These are phyloP conservation scores for Maccullochella peelii DNA, from an alignment of 2,113 vertebrate genomes.

Conservation along the genomic window DNA sequence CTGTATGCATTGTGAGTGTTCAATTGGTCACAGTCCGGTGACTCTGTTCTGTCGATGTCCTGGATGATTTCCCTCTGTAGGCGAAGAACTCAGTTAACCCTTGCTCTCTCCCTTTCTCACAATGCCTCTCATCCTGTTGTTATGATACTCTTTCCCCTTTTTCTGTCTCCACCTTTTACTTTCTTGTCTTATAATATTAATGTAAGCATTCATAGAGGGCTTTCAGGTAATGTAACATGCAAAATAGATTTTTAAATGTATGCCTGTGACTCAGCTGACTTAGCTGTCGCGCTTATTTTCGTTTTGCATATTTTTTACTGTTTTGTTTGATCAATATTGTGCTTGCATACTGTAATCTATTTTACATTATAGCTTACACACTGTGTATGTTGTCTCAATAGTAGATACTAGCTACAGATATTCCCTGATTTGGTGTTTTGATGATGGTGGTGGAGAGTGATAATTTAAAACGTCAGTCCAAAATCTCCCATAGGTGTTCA, in stretches of 20 bases:
- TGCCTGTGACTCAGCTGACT: neutral
- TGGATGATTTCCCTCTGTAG: constrained; percentile 37
- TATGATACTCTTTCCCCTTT: neutral
- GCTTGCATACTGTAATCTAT: constrained; percentile 1
- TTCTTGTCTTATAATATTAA: constrained; percentile 2
- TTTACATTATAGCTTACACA: neutral
- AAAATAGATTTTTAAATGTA: neutral
- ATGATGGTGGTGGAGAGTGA: neutral
- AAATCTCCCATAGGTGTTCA: neutral
- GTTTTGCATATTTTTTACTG: constrained; percentile 7
- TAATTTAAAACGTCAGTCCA: neutral
- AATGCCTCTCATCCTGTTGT: constrained; percentile 20
- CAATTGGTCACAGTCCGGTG: constrained; percentile 45
- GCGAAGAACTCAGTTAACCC: constrained; percentile 30
- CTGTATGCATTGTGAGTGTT: constrained; percentile 2
- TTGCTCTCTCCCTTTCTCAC: constrained; percentile 1
- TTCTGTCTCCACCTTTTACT: constrained; percentile 18
- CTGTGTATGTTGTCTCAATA: neutral
- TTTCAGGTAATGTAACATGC: constrained; percentile 1
- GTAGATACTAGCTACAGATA: neutral
- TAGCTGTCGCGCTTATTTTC: neutral
- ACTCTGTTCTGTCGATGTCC: constrained; percentile 35
- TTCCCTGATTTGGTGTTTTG: neutral
- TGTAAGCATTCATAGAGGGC: constrained; percentile 2
- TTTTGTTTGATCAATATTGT: constrained; percentile 1